Conservation (phyloP, 2,888 invertebrate genomes). For the Nemapogon koenigi region DNA sequence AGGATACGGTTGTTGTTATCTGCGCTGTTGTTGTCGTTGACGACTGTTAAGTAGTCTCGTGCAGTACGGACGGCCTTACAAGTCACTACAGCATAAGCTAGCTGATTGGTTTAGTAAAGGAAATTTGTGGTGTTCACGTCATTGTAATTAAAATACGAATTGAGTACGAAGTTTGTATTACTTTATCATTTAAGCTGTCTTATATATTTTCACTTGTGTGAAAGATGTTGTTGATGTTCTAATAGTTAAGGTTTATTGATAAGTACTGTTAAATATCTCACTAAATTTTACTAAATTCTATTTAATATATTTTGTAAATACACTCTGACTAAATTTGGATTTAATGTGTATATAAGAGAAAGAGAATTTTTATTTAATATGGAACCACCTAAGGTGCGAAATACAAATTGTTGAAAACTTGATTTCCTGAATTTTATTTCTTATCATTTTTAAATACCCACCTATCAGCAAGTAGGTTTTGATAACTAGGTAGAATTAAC, state of each 20-base stretch:
- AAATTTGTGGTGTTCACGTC: constrained; percentile 37
- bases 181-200: constrained; percentile 40
- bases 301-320: constrained; percentile 68
- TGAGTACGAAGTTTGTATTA: constrained; percentile 41
- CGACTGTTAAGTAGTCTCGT: too few species aligned
- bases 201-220: constrained; percentile 49
- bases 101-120: too few species aligned
- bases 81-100: too few species aligned
- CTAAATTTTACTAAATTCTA: constrained; percentile 66
- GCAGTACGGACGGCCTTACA: too few species aligned
- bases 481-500: background rate
- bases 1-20: constrained; percentile 25
- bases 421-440: constrained; percentile 15
- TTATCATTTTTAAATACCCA: background rate
- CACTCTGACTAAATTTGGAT: constrained; percentile 62
- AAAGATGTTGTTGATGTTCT: constrained; percentile 63
- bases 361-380: constrained; percentile 58
- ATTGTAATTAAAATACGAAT: constrained; percentile 29
- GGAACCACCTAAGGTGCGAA: constrained; percentile 58
- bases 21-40: constrained; percentile 1
- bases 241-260: constrained; percentile 44
- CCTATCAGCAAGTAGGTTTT: background rate
- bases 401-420: constrained; percentile 63
- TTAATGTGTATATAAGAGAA: constrained; percentile 64
- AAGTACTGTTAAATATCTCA: constrained; percentile 64